Conservation (phyloP, 92 coral and sea anemone species). For the Porites divaricata region DNA sequence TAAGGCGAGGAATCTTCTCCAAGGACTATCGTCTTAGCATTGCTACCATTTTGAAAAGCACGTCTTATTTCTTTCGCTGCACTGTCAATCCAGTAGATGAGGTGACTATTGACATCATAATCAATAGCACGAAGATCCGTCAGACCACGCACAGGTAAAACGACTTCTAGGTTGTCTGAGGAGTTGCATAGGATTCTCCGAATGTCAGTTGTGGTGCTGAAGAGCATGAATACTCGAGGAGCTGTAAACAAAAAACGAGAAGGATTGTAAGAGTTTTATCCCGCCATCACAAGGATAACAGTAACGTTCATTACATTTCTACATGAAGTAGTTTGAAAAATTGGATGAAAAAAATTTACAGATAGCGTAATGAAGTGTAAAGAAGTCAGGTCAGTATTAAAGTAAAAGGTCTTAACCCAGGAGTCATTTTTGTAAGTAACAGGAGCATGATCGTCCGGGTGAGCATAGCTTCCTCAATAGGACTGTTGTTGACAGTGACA, state of each 20-base stretch:
- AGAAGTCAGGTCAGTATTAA: too few relatives aligned
- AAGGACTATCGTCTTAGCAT: conserved; percentile 24
- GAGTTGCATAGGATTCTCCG: conserved; percentile 84
- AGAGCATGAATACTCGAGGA: conserved; percentile 83
- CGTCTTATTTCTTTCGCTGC: conserved; percentile 50
- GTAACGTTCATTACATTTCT: too few relatives aligned
- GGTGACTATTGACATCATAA: conserved; percentile 80
- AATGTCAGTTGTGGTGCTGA: conserved; percentile 72
- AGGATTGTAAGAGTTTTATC: not conserved
- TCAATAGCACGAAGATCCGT: conserved; percentile 77
- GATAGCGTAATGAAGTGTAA: too few relatives aligned
- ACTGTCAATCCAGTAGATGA: conserved; percentile 88
- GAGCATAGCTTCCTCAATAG: too few relatives aligned
- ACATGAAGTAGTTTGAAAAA: too few relatives aligned
- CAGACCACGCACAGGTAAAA: conserved; percentile 69
- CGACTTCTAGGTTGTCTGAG: conserved; percentile 76
- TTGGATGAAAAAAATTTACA: too few relatives aligned
- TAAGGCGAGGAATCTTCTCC: conserved; percentile 54
- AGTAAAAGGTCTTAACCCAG: too few relatives aligned
- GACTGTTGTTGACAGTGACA: too few relatives aligned
- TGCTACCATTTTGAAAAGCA: conserved; percentile 79
- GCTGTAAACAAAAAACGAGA: conserved; percentile 48
- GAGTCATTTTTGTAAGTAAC: too few relatives aligned
- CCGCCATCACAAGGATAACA: too few relatives aligned
- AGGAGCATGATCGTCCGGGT: too few relatives aligned